These are phyloP conservation scores for Ceratothoa steindachneri DNA, from an alignment of 2,888 invertebrate genomes.

Conservation along the genomic window DNA sequence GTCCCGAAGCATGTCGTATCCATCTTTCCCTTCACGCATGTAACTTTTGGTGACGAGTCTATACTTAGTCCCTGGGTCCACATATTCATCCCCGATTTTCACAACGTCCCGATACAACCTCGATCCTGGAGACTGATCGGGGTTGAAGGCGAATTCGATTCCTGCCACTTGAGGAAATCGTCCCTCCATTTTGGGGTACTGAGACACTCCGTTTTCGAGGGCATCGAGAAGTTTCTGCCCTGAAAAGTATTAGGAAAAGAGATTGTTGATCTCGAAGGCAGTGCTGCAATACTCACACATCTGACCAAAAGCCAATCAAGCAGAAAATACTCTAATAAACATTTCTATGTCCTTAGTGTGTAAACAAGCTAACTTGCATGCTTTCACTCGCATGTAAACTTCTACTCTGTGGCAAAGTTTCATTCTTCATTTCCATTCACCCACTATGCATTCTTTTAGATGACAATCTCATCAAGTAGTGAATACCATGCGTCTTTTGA, in stretches of 20 bases:
- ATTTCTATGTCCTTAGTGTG: too few species aligned
- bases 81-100: conserved; percentile 77
- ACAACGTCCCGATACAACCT: conserved; percentile 68
- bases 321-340: not conserved
- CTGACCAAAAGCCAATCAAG: not conserved
- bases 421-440: too few species aligned
- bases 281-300: too few species aligned
- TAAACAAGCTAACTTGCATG: too few species aligned
- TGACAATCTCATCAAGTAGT: too few species aligned
- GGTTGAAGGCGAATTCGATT: conserved; percentile 55
- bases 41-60: conserved; percentile 77
- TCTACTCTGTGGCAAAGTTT: too few species aligned
- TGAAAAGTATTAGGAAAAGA: conserved; percentile 48
- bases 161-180: conserved; percentile 79
- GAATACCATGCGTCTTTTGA: too few species aligned
- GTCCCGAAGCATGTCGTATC: conserved; percentile 72
- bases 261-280: not conserved
- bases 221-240: conserved; percentile 66
- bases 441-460: too few species aligned
- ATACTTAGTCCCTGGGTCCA: conserved; percentile 68
- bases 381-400: too few species aligned
- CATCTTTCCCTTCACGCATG: conserved; percentile 75
- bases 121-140: conserved; percentile 56
- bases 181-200: conserved; percentile 82
- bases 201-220: conserved; percentile 77